These are phyloP conservation scores for Microplitis mediator DNA, from an alignment of 1,140 invertebrate species.

Conservation along the genomic window DNA sequence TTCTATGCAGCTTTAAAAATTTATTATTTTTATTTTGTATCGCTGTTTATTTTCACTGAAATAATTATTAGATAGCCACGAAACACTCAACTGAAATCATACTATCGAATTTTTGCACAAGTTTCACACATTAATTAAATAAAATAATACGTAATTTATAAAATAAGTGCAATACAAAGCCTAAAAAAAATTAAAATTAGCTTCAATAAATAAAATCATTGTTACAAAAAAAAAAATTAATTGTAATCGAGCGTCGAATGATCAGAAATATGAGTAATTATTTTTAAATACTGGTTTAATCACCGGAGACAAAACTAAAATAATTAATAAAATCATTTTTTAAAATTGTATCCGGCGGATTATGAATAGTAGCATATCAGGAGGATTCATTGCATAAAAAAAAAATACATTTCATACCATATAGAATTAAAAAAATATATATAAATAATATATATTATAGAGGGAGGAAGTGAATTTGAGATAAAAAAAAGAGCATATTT, in stretches of 20 bases:
- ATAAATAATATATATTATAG: not conserved
- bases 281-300: conserved; percentile 10
- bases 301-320: not conserved
- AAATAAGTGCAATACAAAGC: not conserved
- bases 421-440: not conserved
- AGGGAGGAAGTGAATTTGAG: not conserved
- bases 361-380: conserved; percentile 19
- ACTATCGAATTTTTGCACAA: conserved; percentile 18
- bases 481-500: too few species aligned
- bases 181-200: not conserved
- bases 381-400: conserved; percentile 6
- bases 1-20: conserved; percentile 2
- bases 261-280: conserved; percentile 5
- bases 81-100: not conserved
- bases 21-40: not conserved
- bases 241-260: not conserved
- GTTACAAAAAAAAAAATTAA: not conserved
- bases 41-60: not conserved
- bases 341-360: not conserved
- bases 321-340: too few species aligned
- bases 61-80: not conserved
- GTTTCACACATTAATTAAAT: conserved; percentile 9
- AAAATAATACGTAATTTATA: not conserved
- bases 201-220: conserved; percentile 5
- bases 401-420: conserved; percentile 14